Conservation (phyloP, 2,113 vertebrate species). For the Rhea pennata region DNA sequence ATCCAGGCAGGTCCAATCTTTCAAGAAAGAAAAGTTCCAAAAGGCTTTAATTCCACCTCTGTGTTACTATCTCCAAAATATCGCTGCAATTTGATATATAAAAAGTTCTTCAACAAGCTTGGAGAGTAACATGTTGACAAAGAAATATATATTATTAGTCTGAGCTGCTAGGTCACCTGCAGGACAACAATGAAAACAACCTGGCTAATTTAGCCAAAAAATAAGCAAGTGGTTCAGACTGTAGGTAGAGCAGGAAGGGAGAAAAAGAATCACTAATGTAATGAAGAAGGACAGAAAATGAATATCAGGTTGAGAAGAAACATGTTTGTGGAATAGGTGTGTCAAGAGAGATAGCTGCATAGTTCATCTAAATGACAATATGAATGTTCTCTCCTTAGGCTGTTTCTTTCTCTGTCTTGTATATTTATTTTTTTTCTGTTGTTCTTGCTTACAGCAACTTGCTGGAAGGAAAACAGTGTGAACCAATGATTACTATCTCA, state of each 20-base stretch:
- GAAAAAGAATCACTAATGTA: slow-evolving; percentile 35
- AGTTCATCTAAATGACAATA: slow-evolving; percentile 65
- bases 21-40: slow-evolving; percentile 48
- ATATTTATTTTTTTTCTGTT: slow-evolving; percentile 19
- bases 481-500: slow-evolving; percentile 47
- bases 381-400: slow-evolving; percentile 46
- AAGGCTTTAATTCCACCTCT: slow-evolving; percentile 47
- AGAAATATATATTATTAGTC: slow-evolving; percentile 54
- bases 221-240: background rate
- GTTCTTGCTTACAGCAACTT: slow-evolving; percentile 58
- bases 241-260: background rate
- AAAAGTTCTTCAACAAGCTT: slow-evolving; percentile 48
- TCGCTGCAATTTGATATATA: slow-evolving; percentile 47
- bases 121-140: slow-evolving; percentile 29
- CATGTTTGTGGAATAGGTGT: slow-evolving; percentile 49
- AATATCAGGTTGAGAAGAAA: slow-evolving; percentile 58
- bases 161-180: background rate
- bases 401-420: slow-evolving; percentile 45
- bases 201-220: slow-evolving; percentile 47
- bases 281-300: slow-evolving; percentile 65
- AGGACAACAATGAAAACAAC: slow-evolving; percentile 22
- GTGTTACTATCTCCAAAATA: slow-evolving; percentile 48
- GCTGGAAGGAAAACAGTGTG: slow-evolving; percentile 14
- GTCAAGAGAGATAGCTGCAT: slow-evolving; percentile 58
- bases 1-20: background rate